phyloP scores from a whole-genome alignment of 1,140 invertebrate genomes.

The Thrips palmi region DNA sequence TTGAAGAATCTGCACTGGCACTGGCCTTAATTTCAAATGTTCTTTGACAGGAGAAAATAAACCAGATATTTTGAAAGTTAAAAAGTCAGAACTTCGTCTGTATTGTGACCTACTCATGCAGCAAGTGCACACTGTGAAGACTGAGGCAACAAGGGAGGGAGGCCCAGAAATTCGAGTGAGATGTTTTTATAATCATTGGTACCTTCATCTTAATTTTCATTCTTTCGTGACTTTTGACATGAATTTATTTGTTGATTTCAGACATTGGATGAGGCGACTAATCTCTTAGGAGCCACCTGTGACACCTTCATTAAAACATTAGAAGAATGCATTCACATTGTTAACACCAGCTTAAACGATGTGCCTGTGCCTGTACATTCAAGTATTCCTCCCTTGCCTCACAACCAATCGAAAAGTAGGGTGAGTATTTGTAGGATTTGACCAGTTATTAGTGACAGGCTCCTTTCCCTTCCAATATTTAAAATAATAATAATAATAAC shows the following conservation, averaged over 20 bases:
- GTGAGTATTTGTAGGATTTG: too few species aligned
- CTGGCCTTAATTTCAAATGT: too few species aligned
- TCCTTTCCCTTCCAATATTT: too few species aligned
- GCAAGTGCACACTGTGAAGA: conserved; percentile 61
- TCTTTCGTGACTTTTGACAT: too few species aligned
- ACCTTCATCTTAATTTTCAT: conserved; percentile 4
- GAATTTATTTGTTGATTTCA: conserved; percentile 24
- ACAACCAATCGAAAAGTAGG: too few species aligned
- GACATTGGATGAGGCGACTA: conserved; percentile 59
- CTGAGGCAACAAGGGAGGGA: conserved; percentile 33
- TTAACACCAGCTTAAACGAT: conserved; percentile 32
- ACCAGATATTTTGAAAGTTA: conserved; percentile 39
- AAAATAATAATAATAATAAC: too few species aligned
- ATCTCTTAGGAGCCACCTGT: conserved; percentile 54
- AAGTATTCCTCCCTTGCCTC: too few species aligned
- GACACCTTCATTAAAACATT: conserved; percentile 67
- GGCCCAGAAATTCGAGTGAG: conserved; percentile 43
- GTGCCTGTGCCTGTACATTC: too few species aligned
- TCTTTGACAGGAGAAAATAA: too few species aligned
- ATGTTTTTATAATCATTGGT: too few species aligned
- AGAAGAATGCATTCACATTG: conserved; percentile 58
- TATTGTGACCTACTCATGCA: conserved; percentile 73
- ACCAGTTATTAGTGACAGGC: too few species aligned
- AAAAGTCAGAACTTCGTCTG: conserved; percentile 57
- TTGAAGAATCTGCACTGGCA: too few species aligned